Percentiles rank a stretch among this genome's conserved stretches.
Evolutionary conservation across 2,797 vertebrate genomes (phyloP).

Genomic region (Trichosurus vulpecula): DNA sequence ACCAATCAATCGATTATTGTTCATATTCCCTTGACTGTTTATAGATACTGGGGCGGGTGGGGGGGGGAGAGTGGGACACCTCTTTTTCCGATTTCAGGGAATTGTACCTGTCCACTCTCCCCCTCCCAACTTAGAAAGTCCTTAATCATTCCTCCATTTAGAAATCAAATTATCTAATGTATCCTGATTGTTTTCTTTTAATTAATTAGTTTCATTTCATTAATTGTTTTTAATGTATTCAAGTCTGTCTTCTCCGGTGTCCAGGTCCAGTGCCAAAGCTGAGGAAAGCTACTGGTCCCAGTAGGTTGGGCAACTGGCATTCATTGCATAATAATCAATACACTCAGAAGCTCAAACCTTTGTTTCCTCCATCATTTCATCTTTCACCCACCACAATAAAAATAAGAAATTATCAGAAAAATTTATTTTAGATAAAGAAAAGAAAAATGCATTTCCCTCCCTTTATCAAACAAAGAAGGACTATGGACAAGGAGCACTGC

Average conservation of each 20-base stretch:
- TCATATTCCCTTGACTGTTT: background rate
- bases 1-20: background rate
- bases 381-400: background rate
- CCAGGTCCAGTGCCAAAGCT: background rate
- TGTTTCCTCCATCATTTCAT: background rate
- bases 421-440: background rate
- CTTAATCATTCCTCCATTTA: background rate
- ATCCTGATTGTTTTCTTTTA: background rate
- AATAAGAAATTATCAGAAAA: background rate
- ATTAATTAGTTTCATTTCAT: background rate
- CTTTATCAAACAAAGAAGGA: background rate
- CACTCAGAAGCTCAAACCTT: background rate
- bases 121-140: background rate
- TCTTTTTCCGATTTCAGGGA: background rate
- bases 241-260: background rate
- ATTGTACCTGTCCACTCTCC: background rate
- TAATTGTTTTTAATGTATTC: background rate
- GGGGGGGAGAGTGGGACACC: too few relatives aligned
- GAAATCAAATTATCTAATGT: background rate
- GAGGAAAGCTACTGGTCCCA: background rate
- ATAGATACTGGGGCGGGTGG: background rate
- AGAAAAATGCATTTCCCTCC: background rate
- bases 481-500: background rate
- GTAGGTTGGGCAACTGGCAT: background rate
- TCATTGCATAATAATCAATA: background rate